These are phyloP conservation scores for Conopomorpha cramerella DNA, from an alignment of 1,140 invertebrate genomes.

Conservation along the genomic window DNA sequence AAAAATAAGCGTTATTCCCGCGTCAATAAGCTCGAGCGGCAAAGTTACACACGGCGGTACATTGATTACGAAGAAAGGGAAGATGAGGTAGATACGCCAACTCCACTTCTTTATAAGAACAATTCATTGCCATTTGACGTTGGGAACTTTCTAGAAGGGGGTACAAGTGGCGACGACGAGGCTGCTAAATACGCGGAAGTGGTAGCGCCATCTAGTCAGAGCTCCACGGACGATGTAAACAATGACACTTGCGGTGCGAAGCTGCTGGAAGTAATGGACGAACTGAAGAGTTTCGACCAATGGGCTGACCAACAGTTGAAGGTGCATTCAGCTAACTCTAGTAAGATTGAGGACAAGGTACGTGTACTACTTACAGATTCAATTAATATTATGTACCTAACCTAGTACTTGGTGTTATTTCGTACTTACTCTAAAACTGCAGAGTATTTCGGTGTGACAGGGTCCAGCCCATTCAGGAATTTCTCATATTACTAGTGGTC, in stretches of 20 bases:
- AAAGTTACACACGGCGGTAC: conserved; percentile 18
- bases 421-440: conserved; percentile 1
- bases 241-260: too few species aligned
- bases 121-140: conserved; percentile 37
- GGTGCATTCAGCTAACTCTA: conserved; percentile 17
- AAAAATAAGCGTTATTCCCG: conserved; percentile 13
- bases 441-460: too few species aligned
- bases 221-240: conserved; percentile 16
- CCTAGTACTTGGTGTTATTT: conserved; percentile 6
- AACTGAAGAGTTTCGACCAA: conserved; percentile 36
- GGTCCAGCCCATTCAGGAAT: too few species aligned
- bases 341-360: too few species aligned
- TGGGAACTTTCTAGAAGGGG: conserved; percentile 24
- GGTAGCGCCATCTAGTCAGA: conserved; percentile 18
- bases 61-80: conserved; percentile 39
- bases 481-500: too few species aligned
- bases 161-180: conserved; percentile 22
- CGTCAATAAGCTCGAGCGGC: conserved; percentile 3
- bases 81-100: conserved; percentile 21
- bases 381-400: too few species aligned
- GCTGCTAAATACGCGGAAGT: conserved; percentile 15
- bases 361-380: too few species aligned
- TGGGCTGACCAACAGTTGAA: conserved; percentile 48
- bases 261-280: conserved; percentile 44
- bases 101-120: conserved; percentile 42